Evolutionary conservation across 2,888 invertebrate genomes (phyloP), one percentile per base, ranked within the genome.

Genomic region (Agrypnus murinus): DNA sequence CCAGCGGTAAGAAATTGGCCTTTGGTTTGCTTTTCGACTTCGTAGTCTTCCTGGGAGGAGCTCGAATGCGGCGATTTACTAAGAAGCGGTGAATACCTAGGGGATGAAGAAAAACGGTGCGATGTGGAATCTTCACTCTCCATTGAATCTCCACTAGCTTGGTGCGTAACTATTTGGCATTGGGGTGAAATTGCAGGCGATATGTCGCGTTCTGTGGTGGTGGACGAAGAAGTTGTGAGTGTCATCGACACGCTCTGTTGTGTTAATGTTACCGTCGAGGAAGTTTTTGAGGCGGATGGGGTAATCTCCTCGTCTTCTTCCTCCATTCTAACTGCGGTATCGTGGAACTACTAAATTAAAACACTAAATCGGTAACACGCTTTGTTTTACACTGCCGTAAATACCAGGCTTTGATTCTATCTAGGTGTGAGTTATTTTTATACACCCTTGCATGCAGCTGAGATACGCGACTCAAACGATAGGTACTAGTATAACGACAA

Each of bases 31-130:
- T 80, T 81, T 77, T 91, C 91, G 36, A 89, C 89, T 70, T 89
- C 89, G 77, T 88, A 89, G 77, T 92, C 92, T 81, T 92, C 92
- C 81, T 92, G 92, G 71, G 91, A 91, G 31, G 92, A 92, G 79
- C 92, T 92, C 0, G 92, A 92, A 67, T 84, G 85, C 36, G 84
- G 84, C 9, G 85, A 85, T 77, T 84, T 85, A 63, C 83, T 84
- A 62, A 84, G 67, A 53, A 83, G 74, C 31, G 81, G 74, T 48
- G 83, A 85, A 74, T 84, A 84, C 58, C 80, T 81, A 9, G 83
- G 84, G 59, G 83, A 84, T 60, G 79, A 80, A 34, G 84, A 83
- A 5, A 82, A 75, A 32, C 82, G 81, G 12, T 80, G 80, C 40
- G 83, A 86, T 19, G 77, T 77, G 12, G 81, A 83, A 72, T 88